Evolutionary conservation across 1,140 invertebrate species (phyloP).

Genomic region (Drosophila pandora): DNA sequence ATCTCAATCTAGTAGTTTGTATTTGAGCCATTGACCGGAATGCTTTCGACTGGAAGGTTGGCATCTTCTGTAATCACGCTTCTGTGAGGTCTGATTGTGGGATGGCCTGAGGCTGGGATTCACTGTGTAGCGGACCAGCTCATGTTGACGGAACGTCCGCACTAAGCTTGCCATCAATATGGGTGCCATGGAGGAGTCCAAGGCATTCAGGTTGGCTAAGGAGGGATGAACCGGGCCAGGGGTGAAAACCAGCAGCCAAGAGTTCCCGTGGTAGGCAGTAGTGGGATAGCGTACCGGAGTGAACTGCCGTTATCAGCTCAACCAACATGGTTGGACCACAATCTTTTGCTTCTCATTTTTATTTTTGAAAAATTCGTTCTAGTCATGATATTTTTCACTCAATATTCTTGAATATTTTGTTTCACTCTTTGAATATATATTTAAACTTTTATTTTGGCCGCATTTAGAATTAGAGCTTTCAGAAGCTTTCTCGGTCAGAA

Average conservation of each 20-base stretch:
- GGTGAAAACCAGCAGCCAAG: conserved; percentile 98
- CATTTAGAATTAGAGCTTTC: neutral
- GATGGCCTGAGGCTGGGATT: conserved; percentile 94
- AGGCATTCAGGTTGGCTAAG: conserved; percentile 94
- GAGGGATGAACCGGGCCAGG: conserved; percentile 98
- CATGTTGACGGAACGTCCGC: conserved; percentile 93
- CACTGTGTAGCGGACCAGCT: conserved; percentile 87
- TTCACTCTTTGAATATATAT: neutral
- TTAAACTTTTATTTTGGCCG: neutral
- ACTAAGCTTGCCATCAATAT: conserved; percentile 97
- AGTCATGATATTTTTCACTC: neutral
- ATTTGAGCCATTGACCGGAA: neutral
- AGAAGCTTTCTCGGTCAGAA: conserved; percentile 1
- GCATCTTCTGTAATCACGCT: conserved; percentile 97
- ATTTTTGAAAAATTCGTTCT: neutral
- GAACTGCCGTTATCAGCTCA: conserved; percentile 91
- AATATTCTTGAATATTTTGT: neutral
- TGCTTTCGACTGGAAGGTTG: conserved; percentile 91
- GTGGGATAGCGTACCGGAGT: conserved; percentile 98
- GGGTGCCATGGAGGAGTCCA: conserved; percentile 91
- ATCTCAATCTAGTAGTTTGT: neutral
- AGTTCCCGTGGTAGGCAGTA: conserved; percentile 98
- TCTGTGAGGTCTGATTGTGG: conserved; percentile 94
- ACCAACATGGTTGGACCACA: conserved; percentile 93
- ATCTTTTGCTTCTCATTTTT: conserved; percentile 84